Conservation (phyloP, 2,888 invertebrate species). For the Athripsodes cinereus region DNA sequence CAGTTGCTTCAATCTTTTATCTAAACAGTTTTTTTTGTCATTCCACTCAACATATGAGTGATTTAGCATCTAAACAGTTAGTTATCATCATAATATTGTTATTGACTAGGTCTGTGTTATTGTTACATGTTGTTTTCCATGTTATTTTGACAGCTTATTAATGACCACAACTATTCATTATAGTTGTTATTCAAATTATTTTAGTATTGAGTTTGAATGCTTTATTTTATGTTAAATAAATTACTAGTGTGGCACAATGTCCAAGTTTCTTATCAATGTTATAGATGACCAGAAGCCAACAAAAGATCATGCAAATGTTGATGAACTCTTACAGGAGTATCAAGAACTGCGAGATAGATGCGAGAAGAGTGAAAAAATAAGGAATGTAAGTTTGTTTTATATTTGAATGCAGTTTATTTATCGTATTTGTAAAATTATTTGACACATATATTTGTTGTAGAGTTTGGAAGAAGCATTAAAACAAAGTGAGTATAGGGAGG, state of each 20-base stretch:
- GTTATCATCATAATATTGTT: neutral
- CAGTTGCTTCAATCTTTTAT: too few relatives aligned
- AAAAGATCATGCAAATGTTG: conserved; percentile 28
- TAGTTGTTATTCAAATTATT: too few relatives aligned
- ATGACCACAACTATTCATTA: too few relatives aligned
- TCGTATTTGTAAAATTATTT: neutral
- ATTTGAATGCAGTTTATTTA: neutral
- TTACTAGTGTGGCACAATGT: conserved; percentile 5
- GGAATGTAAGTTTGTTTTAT: conserved; percentile 19
- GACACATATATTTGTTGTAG: conserved; percentile 27
- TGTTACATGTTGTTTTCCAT: neutral
- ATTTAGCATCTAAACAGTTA: neutral
- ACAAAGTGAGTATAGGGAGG: conserved; percentile 43
- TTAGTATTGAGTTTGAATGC: neutral
- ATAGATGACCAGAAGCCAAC: conserved; percentile 32
- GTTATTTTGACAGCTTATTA: too few relatives aligned
- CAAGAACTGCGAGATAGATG: conserved; percentile 14
- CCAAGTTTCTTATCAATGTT: conserved; percentile 6
- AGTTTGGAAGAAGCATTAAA: conserved; percentile 54
- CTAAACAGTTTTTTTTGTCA: too few relatives aligned
- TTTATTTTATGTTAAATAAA: neutral
- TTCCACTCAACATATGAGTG: neutral
- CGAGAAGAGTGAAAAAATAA: conserved; percentile 17
- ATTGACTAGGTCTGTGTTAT: neutral
- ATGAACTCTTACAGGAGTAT: conserved; percentile 9